phyloP scores from a whole-genome alignment of 2,888 invertebrate genomes.

The Hetaerina titia region DNA sequence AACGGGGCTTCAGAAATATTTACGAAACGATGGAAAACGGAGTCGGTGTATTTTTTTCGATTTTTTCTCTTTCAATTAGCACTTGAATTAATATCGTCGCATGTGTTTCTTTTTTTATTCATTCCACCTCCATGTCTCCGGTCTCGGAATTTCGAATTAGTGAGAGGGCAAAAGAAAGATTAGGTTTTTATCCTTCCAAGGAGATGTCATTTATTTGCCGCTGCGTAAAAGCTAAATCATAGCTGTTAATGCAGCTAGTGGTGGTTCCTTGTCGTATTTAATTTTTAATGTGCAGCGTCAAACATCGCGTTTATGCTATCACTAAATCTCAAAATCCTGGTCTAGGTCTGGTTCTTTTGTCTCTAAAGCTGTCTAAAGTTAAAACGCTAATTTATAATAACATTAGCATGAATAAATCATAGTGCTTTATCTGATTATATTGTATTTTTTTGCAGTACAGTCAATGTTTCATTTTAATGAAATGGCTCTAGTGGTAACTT shows the following conservation, averaged over 20 bases:
- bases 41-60: not conserved
- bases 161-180: not conserved
- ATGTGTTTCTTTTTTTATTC: not conserved
- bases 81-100: not conserved
- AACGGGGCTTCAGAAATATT: not conserved
- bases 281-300: too few relatives aligned
- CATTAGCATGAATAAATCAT: too few relatives aligned
- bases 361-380: too few relatives aligned
- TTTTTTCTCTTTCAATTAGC: constrained; percentile 50
- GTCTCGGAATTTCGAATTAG: not conserved
- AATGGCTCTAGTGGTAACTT: too few relatives aligned
- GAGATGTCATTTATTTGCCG: not conserved
- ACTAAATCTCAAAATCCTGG: too few relatives aligned
- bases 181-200: not conserved
- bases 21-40: constrained; percentile 29
- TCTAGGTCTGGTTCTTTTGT: too few relatives aligned
- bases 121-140: not conserved
- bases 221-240: not conserved
- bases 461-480: too few relatives aligned
- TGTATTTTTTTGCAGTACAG: too few relatives aligned
- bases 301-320: too few relatives aligned
- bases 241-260: not conserved
- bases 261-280: too few relatives aligned
- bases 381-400: too few relatives aligned
- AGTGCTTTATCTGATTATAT: too few relatives aligned